Base-by-base conservation (phyloP, 2,888 invertebrate genomes). In the Xanthorhoe spadicearia region DNA sequence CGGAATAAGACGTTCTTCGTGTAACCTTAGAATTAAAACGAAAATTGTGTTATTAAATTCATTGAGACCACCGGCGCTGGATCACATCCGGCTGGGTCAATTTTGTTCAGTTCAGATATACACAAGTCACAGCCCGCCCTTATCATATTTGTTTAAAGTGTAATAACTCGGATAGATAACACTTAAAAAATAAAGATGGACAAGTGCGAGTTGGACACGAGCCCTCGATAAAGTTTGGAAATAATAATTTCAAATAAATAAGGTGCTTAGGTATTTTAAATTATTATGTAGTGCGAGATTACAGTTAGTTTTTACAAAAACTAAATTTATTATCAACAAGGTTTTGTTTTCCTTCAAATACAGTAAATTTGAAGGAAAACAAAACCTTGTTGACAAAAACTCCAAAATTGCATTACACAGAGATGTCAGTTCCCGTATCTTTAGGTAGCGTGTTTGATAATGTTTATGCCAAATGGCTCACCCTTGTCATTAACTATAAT, bases 131-230 rank as follows among this genome's bases (percentile, higher is more conserved):
- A 79, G 80, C 74, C 75, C 76, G 77, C 77, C 82, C 78, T 84
- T 85, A 84, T 84, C 84, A 77, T 77, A 79, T 80, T 77, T 84
- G 78, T 83, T 82, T 79, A 81, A 80, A 81, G 77, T 81, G 79
- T 79, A 79, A 81, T 78, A 81, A 81, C 76, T 80, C 66, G 66
- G 68, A 74, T 74, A 78, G 84, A 83, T 84, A 85, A 81, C 77
- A 74, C 74, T 72, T 71, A 77, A 80, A 80, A 79, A 80, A 68
- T 50, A 58, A 50, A 58, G 58, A 50, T 38, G 51, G 43, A 43
- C 43, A 17, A 59, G 50, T 59, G 19, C n/a, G 50, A 38, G 38
- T 51, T 59, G n/a, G 38, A 51, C 19, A 51, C 19, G 9, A 10
- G 50, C 38, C 38, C 50, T 58, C n/a, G n/a, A n/a, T n/a, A n/a